phyloP scores from a whole-genome alignment of 2,888 invertebrate genomes.

The Petrolisthes cinctipes region DNA sequence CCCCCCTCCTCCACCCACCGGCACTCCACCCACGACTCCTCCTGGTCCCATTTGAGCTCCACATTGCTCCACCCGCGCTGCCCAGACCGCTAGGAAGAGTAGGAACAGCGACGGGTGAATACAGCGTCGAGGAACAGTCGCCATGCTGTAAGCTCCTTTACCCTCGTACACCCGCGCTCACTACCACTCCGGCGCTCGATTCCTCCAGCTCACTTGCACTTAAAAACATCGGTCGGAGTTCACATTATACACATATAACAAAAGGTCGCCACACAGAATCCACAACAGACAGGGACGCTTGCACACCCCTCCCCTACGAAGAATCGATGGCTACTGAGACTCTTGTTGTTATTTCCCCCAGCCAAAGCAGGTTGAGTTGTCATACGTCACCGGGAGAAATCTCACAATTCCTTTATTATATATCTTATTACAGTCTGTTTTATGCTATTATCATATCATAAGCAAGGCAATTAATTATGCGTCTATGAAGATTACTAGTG shows the following conservation, averaged over 20 bases:
- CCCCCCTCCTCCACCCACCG: constrained; percentile 21
- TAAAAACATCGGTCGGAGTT: constrained; percentile 15
- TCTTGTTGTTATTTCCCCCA: constrained; percentile 40
- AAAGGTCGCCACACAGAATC: constrained; percentile 16
- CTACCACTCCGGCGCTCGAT: constrained; percentile 37
- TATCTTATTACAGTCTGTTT: neutral
- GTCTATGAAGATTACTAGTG: neutral
- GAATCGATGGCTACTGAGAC: constrained; percentile 29
- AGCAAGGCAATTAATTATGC: neutral
- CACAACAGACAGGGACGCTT: constrained; percentile 24
- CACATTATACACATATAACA: constrained; percentile 32
- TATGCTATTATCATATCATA: neutral
- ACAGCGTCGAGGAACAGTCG: neutral
- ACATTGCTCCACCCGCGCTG: constrained; percentile 3
- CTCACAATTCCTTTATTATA: neutral
- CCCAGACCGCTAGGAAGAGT: constrained; percentile 36
- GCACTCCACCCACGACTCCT: constrained; percentile 19
- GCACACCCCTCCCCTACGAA: constrained; percentile 2
- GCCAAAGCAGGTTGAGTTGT: constrained; percentile 12
- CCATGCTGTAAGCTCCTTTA: constrained; percentile 44
- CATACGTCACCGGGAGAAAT: neutral
- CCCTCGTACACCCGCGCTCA: constrained; percentile 24
- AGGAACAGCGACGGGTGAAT: constrained; percentile 24
- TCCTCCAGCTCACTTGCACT: constrained; percentile 43
- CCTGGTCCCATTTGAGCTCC: constrained; percentile 36